These are phyloP conservation scores for Tetramorium simillimum DNA, from an alignment of 1,140 invertebrate genomes.

Conservation along the genomic window DNA sequence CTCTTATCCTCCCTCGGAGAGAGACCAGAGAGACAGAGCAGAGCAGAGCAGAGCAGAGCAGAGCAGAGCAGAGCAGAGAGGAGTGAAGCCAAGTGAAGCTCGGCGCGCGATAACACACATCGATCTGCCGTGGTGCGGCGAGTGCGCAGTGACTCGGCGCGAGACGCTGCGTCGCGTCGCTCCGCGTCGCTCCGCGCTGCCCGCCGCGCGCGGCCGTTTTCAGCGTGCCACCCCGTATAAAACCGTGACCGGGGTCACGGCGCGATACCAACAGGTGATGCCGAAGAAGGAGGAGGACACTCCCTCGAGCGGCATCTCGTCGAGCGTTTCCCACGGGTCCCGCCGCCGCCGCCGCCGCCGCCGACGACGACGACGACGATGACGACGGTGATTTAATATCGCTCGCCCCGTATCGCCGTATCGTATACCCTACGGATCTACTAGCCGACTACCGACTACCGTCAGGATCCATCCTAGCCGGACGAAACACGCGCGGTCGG, in stretches of 20 bases:
- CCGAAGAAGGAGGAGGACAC: conserved; percentile 74
- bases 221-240: conserved; percentile 65
- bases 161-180: conserved; percentile 54
- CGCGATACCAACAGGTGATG: conserved; percentile 82
- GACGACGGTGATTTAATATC: conserved; percentile 63
- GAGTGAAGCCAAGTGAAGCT: conserved; percentile 59
- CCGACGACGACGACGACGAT: conserved; percentile 32
- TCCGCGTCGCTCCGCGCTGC: conserved; percentile 26
- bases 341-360: conserved; percentile 27
- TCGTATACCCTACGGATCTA: neutral
- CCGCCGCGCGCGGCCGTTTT: conserved; percentile 44
- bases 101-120: conserved; percentile 78
- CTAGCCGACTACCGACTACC: conserved; percentile 11
- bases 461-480: neutral
- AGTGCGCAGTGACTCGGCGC: conserved; percentile 64
- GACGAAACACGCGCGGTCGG: neutral
- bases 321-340: conserved; percentile 65
- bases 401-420: conserved; percentile 28
- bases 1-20: conserved; percentile 42
- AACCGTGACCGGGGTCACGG: conserved; percentile 73
- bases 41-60: no score
- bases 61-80: no score
- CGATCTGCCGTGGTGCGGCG: conserved; percentile 74
- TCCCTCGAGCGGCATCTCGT: conserved; percentile 74
- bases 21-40: conserved; percentile 2